Conservation (phyloP, 2,888 invertebrate species). For the Agrochola circellaris region DNA sequence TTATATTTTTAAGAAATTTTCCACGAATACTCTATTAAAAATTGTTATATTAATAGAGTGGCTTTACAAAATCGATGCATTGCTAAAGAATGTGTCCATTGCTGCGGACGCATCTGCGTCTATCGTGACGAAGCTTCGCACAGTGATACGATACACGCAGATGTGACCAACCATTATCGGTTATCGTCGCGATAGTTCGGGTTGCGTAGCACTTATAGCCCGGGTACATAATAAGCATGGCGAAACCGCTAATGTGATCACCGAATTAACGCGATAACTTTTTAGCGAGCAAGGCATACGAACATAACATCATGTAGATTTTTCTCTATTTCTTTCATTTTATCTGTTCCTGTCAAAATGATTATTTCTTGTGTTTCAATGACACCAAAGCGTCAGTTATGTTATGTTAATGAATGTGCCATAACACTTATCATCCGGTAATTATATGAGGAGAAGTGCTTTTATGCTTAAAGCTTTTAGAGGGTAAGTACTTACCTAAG, state of each 20-base stretch:
- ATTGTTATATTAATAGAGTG: too few species aligned
- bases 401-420: too few species aligned
- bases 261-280: too few species aligned
- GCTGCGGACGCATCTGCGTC: too few species aligned
- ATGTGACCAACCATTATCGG: too few species aligned
- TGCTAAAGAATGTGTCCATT: background rate
- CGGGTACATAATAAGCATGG: too few species aligned
- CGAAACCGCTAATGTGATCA: too few species aligned
- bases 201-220: too few species aligned
- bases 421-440: background rate
- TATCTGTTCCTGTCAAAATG: background rate
- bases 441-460: background rate
- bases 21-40: background rate
- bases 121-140: too few species aligned
- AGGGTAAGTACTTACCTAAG: slow-evolving; percentile 3
- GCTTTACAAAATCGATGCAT: background rate
- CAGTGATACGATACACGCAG: too few species aligned
- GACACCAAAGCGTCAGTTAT: background rate
- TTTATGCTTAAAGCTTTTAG: slow-evolving; percentile 7
- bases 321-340: background rate
- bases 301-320: background rate
- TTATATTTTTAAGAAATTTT: slow-evolving; percentile 4
- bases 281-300: too few species aligned
- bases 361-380: background rate
- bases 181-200: too few species aligned